These are phyloP conservation scores for Megalonaias nervosa DNA, from an alignment of 1,140 invertebrate genomes.

Conservation along the genomic window DNA sequence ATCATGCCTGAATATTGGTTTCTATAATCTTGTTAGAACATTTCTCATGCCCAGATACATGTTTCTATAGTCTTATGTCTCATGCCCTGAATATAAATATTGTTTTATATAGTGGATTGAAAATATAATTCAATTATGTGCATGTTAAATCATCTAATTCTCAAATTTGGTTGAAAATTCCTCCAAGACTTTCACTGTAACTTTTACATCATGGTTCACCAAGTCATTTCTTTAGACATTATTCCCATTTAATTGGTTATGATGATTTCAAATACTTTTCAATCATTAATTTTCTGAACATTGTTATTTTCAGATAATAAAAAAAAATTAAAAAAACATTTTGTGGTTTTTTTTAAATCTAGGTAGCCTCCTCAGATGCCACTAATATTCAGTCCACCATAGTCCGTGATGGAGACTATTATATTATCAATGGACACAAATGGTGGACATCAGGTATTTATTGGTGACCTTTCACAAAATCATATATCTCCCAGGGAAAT, in stretches of 20 bases:
- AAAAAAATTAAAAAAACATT: neutral
- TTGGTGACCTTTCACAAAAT: no score
- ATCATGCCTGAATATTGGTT: no score
- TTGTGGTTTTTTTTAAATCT: conserved; percentile 40
- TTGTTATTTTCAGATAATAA: neutral
- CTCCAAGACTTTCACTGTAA: no score
- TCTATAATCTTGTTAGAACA: no score
- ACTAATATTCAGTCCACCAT: conserved; percentile 72
- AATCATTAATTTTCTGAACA: neutral
- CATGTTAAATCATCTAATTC: no score
- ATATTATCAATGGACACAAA: conserved; percentile 71
- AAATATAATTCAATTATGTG: no score
- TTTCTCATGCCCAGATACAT: no score
- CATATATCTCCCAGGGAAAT: no score
- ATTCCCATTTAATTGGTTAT: neutral
- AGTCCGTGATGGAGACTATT: conserved; percentile 65
- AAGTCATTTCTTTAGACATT: neutral
- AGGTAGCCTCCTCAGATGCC: conserved; percentile 71
- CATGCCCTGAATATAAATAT: no score
- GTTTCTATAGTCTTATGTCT: no score
- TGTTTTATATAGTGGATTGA: no score
- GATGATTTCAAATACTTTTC: neutral
- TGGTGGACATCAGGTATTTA: conserved; percentile 71
- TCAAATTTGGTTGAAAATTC: no score
- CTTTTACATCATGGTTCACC: neutral